These are phyloP conservation scores for Megaustenia siamemsis DNA, from an alignment of 2,888 invertebrate genomes.

Conservation along the genomic window DNA sequence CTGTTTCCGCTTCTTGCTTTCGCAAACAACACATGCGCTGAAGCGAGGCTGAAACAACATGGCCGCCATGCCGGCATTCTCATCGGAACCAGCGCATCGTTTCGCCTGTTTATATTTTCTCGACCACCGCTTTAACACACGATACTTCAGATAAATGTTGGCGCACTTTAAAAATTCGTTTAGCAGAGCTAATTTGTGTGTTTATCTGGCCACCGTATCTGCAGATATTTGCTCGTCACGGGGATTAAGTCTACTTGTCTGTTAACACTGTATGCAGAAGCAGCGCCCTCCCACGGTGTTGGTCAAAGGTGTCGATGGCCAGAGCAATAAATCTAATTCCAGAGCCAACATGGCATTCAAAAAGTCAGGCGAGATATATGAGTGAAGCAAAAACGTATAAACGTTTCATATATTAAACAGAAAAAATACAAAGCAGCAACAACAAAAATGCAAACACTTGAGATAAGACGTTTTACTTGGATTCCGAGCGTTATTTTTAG, in stretches of 20 bases:
- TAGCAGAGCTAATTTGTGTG: slow-evolving; percentile 39
- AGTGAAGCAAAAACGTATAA: too few relatives aligned
- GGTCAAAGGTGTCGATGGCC: too few relatives aligned
- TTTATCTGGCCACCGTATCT: slow-evolving; percentile 21
- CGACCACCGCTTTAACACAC: slow-evolving; percentile 37
- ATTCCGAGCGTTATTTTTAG: too few relatives aligned
- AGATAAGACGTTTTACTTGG: too few relatives aligned
- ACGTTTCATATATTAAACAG: too few relatives aligned
- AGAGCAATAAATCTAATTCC: too few relatives aligned
- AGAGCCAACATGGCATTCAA: too few relatives aligned
- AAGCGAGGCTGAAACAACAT: slow-evolving; percentile 45
- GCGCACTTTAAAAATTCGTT: slow-evolving; percentile 45
- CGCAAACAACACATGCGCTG: slow-evolving; percentile 45
- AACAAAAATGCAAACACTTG: too few relatives aligned
- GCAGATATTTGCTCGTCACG: slow-evolving; percentile 12
- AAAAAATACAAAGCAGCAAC: too few relatives aligned
- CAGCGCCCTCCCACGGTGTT: slow-evolving; percentile 27
- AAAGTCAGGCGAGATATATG: too few relatives aligned
- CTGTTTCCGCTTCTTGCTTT: slow-evolving; percentile 33
- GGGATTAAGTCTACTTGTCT: slow-evolving; percentile 4
- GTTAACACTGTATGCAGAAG: not conserved
- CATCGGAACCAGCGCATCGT: slow-evolving; percentile 37
- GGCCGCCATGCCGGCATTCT: slow-evolving; percentile 33
- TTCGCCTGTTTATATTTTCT: slow-evolving; percentile 43
- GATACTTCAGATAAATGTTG: slow-evolving; percentile 49